Conservation (phyloP, 2,797 vertebrate species). For the Staurois parvus region DNA sequence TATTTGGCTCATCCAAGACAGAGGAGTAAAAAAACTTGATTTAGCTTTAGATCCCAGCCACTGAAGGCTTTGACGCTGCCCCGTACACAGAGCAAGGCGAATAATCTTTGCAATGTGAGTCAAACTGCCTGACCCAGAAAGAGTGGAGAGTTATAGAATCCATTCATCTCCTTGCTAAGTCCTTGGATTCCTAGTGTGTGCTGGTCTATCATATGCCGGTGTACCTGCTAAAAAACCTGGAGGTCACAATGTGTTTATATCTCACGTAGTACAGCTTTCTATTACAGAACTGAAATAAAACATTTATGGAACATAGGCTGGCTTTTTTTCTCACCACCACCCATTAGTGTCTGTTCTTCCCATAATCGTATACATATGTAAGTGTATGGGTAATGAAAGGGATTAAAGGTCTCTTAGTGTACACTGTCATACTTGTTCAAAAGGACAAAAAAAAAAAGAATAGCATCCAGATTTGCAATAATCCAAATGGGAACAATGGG, state of each 20-base stretch:
- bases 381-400: background rate
- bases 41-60: background rate
- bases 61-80: background rate
- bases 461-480: too few relatives aligned
- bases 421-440: background rate
- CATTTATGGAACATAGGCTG: background rate
- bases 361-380: background rate
- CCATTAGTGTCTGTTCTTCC: background rate
- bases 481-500: too few relatives aligned
- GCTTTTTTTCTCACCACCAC: background rate
- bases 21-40: background rate
- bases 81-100: background rate
- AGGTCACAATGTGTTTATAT: constrained; percentile 5
- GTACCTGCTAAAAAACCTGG: background rate
- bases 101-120: constrained; percentile 16
- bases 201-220: background rate
- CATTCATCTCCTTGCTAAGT: background rate
- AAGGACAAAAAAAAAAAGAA: too few relatives aligned
- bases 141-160: background rate
- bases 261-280: background rate
- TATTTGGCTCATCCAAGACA: background rate
- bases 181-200: background rate
- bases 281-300: constrained; percentile 6
- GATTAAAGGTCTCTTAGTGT: background rate
- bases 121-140: constrained; percentile 30